Base-by-base conservation (phyloP, 2,113 vertebrate genomes). In the Amblyopsis rosae region DNA sequence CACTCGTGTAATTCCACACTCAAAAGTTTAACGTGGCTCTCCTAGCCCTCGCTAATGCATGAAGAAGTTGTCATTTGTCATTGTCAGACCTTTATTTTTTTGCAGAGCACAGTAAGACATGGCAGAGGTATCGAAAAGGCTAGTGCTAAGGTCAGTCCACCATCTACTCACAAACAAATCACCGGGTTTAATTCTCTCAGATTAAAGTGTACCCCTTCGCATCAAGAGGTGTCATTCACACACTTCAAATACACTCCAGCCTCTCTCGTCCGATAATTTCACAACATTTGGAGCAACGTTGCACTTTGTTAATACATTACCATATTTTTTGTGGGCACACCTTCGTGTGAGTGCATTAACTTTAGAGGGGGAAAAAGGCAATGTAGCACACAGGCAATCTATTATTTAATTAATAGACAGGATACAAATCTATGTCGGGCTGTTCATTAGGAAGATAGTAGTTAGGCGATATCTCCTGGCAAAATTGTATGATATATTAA, bases 11-110 rank as follows among this genome's bases (percentile, higher is more conserved):
- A 61, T 77, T 41, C 67, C 35, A 59, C 77, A 79, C 83, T 86
- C 88, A 75, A 83, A 69, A 76, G 35, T 41, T 41, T 41, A 41
- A 41, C 65, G 78, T 70, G 62, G 75, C 84, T 83, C 59, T 64
- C 71, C 70, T 75, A 76, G 76, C 81, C 77, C 63, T 62, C 48
- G 71, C 79, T 82, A 77, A 86, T 80, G 26, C 7, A 85, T 87
- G 86, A 89, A 85, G 77, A 62, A 68, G 82, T 81, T 83, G 86
- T 90, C 73, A 87, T 90, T 89, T 87, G 80, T 82, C 84, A 72
- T 89, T 88, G 26, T 3, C 26, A 26, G 3, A 0, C 76, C 81
- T 76, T 81, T 89, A 82, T 70, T 73, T 65, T 71, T 83, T 83
- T 71, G 70, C 63, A 32, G 62, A 68, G 62, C 76, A 76, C 47